phyloP scores from a whole-genome alignment of 2,888 invertebrate species.

The Nycteola revayana region DNA sequence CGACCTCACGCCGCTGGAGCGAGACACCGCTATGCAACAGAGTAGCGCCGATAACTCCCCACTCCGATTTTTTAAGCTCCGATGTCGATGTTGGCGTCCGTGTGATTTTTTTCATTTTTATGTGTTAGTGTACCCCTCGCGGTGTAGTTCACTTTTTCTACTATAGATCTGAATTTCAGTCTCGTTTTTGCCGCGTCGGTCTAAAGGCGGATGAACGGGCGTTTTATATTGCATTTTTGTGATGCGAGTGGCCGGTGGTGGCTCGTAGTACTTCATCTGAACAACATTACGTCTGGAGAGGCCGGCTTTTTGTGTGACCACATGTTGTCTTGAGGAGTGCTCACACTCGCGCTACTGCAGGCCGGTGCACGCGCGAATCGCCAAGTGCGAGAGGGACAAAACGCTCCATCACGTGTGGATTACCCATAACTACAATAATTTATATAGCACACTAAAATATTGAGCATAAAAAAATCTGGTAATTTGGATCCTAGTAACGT shows the following conservation, averaged over 20 bases:
- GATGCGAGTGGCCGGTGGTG: conserved; percentile 54
- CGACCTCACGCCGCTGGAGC: conserved; percentile 69
- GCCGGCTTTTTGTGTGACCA: conserved; percentile 68
- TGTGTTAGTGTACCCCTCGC: conserved; percentile 82
- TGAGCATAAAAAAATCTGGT: conserved; percentile 77
- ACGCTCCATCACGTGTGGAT: conserved; percentile 69
- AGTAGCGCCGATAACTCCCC: conserved; percentile 59
- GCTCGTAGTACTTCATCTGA: conserved; percentile 42
- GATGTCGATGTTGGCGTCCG: conserved; percentile 70
- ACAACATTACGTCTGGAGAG: conserved; percentile 46
- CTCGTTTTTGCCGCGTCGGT: conserved; percentile 82
- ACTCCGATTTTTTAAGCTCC: conserved; percentile 80
- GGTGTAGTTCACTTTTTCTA: conserved; percentile 83
- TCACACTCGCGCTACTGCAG: conserved; percentile 51
- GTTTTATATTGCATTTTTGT: conserved; percentile 75
- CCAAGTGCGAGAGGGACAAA: conserved; percentile 65
- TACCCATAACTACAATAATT: conserved; percentile 62
- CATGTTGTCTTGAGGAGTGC: conserved; percentile 59
- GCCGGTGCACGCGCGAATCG: conserved; percentile 69
- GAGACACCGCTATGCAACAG: conserved; percentile 52
- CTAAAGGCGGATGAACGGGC: conserved; percentile 77
- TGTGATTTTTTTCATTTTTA: conserved; percentile 81
- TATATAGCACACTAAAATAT: conserved; percentile 78
- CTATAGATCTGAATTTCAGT: conserved; percentile 83
- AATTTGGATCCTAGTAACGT: conserved; percentile 79